These are phyloP conservation scores for Campylomormyrus tamandua DNA, from an alignment of 2,113 vertebrate species.

Conservation along the genomic window DNA sequence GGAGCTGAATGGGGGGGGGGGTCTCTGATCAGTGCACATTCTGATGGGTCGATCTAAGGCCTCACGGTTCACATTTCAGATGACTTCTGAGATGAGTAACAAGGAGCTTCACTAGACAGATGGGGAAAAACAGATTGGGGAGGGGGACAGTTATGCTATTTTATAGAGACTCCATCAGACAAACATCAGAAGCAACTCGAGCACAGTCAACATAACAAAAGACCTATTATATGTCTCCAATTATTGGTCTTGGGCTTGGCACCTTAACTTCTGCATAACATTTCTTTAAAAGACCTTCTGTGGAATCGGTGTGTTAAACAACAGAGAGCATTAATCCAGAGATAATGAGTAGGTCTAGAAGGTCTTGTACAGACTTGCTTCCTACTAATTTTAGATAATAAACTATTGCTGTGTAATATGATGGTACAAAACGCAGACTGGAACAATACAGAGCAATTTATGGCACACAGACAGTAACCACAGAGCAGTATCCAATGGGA, in stretches of 20 bases:
- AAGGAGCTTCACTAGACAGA: constrained; percentile 12
- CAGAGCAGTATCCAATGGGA: background rate
- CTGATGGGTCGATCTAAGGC: background rate
- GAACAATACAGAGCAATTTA: background rate
- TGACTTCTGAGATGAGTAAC: background rate
- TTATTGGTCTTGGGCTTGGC: background rate
- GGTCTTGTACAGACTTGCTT: background rate
- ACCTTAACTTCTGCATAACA: background rate
- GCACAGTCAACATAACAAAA: background rate
- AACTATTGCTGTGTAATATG: background rate
- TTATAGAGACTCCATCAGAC: background rate
- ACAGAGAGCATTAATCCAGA: background rate
- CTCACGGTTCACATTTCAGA: background rate
- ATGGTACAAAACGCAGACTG: background rate
- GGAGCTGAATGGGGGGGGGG: background rate
- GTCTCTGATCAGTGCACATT: background rate
- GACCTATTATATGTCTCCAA: background rate
- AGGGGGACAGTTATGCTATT: background rate
- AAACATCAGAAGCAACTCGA: background rate
- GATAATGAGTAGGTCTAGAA: background rate
- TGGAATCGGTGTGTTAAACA: background rate
- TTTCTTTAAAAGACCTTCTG: background rate
- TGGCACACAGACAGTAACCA: constrained; percentile 3
- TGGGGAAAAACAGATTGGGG: background rate
- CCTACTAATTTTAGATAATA: background rate